phyloP scores from a whole-genome alignment of 2,797 vertebrate genomes.

The Trachurus trachurus region DNA sequence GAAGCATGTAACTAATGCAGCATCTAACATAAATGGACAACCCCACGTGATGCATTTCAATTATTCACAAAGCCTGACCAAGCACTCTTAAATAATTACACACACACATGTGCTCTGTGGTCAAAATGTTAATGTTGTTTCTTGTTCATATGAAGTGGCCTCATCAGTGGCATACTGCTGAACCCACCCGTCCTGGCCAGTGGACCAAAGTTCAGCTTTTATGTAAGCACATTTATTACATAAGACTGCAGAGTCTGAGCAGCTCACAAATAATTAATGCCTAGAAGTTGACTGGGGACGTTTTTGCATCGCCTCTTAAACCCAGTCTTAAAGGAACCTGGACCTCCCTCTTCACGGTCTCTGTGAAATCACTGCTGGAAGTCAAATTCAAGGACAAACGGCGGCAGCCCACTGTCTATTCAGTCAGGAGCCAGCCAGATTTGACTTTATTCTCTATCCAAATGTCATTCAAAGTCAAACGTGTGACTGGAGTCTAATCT shows the following conservation, averaged over 20 bases:
- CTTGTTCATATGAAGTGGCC: slow-evolving; percentile 68
- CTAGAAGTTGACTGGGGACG: slow-evolving; percentile 77
- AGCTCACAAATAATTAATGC: slow-evolving; percentile 89
- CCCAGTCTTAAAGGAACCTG: slow-evolving; percentile 49
- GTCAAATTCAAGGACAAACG: slow-evolving; percentile 26
- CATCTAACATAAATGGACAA: slow-evolving; percentile 1
- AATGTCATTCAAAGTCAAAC: not conserved
- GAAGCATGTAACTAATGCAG: slow-evolving; percentile 23
- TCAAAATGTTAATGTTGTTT: slow-evolving; percentile 67
- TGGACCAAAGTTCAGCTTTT: slow-evolving; percentile 89
- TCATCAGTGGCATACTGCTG: slow-evolving; percentile 78
- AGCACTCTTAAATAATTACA: slow-evolving; percentile 59
- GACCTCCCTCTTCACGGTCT: slow-evolving; percentile 31
- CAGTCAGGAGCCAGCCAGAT: not conserved
- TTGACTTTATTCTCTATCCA: not conserved
- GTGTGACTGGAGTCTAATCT: not conserved
- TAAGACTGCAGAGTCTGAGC: slow-evolving; percentile 86
- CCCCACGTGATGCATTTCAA: slow-evolving; percentile 49
- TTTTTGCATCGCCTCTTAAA: slow-evolving; percentile 69
- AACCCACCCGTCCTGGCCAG: slow-evolving; percentile 79
- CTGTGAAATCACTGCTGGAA: slow-evolving; percentile 38
- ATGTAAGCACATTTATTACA: slow-evolving; percentile 87
- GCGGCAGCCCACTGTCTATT: slow-evolving; percentile 14
- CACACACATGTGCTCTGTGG: slow-evolving; percentile 40
- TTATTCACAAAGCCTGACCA: slow-evolving; percentile 61